These are phyloP conservation scores for Aegithalos caudatus DNA, from an alignment of 2,113 vertebrate species.

Conservation along the genomic window DNA sequence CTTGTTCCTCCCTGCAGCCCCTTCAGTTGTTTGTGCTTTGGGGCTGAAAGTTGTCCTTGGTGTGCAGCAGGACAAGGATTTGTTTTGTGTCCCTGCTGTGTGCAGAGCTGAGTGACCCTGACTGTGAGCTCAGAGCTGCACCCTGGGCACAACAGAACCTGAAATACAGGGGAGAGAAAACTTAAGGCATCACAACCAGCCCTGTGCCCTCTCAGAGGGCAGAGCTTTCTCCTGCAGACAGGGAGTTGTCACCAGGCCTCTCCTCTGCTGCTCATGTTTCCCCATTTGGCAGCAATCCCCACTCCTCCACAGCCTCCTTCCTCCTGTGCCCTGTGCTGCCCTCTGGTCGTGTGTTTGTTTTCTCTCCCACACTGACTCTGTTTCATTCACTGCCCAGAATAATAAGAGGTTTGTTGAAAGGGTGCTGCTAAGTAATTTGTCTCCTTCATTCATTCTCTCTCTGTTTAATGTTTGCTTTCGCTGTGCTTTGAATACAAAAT, in stretches of 20 bases:
- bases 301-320: not conserved
- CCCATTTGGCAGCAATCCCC: not conserved
- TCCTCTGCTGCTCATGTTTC: not conserved
- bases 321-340: not conserved
- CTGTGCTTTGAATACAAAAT: not conserved
- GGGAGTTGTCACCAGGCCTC: not conserved
- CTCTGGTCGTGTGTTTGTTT: conserved; percentile 27
- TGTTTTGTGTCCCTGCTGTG: not conserved
- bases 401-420: conserved; percentile 50
- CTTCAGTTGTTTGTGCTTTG: not conserved
- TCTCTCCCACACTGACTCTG: conserved; percentile 23
- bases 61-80: not conserved
- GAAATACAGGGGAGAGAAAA: not conserved
- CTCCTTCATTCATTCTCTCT: conserved; percentile 2
- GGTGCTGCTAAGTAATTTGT: conserved; percentile 29
- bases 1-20: not conserved
- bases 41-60: not conserved
- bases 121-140: not conserved
- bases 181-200: not conserved
- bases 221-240: not conserved
- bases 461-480: not conserved
- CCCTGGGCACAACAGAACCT: not conserved
- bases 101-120: no score
- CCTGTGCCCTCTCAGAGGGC: not conserved
- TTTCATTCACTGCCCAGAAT: conserved; percentile 44